Evolutionary conservation across 2,797 vertebrate genomes (phyloP).

Genomic region (Eospalax fontanierii): DNA sequence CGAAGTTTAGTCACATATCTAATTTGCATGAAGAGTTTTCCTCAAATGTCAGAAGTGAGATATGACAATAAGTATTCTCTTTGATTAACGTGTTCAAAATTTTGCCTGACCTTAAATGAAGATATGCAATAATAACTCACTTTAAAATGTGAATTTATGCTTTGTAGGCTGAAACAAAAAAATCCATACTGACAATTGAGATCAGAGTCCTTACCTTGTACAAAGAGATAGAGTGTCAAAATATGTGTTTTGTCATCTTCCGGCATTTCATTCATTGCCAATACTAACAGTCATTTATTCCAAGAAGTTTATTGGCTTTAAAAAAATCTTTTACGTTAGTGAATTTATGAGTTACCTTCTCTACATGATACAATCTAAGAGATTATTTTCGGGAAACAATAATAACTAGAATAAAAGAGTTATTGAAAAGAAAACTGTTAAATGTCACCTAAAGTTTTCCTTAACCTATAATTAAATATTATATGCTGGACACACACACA

Average conservation of each 20-base stretch:
- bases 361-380: background rate
- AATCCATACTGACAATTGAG: slow-evolving; percentile 67
- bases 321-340: slow-evolving; percentile 25
- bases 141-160: slow-evolving; percentile 82
- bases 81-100: slow-evolving; percentile 89
- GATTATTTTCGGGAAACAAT: slow-evolving; percentile 14
- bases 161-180: slow-evolving; percentile 83
- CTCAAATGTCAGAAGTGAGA: slow-evolving; percentile 90
- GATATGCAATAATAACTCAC: slow-evolving; percentile 80
- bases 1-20: slow-evolving; percentile 88
- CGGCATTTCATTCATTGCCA: background rate
- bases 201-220: slow-evolving; percentile 68
- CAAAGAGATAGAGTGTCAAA: slow-evolving; percentile 57
- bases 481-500: background rate
- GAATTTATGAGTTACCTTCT: slow-evolving; percentile 33
- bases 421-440: background rate
- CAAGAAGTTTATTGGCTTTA: slow-evolving; percentile 34
- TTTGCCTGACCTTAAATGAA: slow-evolving; percentile 90
- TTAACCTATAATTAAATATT: background rate
- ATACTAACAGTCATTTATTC: slow-evolving; percentile 66
- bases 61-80: slow-evolving; percentile 89
- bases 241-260: slow-evolving; percentile 72
- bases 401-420: background rate
- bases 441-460: background rate
- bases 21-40: slow-evolving; percentile 90